Percentiles rank a stretch among this genome's conserved stretches.
These are phyloP conservation scores for Lutraria rhynchaena DNA, from an alignment of 1,140 invertebrate genomes.

Conservation along the genomic window DNA sequence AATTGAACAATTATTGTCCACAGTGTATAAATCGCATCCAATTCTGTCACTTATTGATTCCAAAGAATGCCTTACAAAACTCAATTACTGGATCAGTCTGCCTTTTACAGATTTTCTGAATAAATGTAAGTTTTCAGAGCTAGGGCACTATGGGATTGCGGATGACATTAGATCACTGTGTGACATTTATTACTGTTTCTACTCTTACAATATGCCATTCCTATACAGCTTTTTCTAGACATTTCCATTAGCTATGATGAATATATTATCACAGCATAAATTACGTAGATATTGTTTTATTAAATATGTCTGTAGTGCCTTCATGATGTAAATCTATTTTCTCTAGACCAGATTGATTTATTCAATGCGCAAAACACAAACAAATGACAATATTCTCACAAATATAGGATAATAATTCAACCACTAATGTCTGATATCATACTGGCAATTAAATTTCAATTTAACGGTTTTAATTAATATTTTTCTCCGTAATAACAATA, in stretches of 20 bases:
- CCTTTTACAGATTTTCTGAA: slow-evolving; percentile 36
- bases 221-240: slow-evolving; percentile 30
- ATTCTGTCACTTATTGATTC: slow-evolving; percentile 52
- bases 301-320: slow-evolving; percentile 23
- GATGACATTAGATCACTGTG: slow-evolving; percentile 31
- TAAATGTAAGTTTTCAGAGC: slow-evolving; percentile 44
- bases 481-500: too few relatives aligned
- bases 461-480: too few relatives aligned
- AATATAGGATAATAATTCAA: too few relatives aligned
- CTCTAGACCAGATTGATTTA: too few relatives aligned
- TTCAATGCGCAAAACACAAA: too few relatives aligned
- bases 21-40: slow-evolving; percentile 54
- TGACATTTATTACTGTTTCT: slow-evolving; percentile 45
- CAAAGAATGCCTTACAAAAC: slow-evolving; percentile 53
- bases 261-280: slow-evolving; percentile 21
- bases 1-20: slow-evolving; percentile 62
- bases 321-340: slow-evolving; percentile 11
- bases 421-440: too few relatives aligned
- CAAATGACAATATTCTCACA: too few relatives aligned
- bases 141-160: slow-evolving; percentile 26
- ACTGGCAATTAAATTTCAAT: too few relatives aligned
- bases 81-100: slow-evolving; percentile 54
- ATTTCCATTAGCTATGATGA: slow-evolving; percentile 30
- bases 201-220: slow-evolving; percentile 43
- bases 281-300: slow-evolving; percentile 38